Evolutionary conservation across 2,113 vertebrate species (phyloP), one percentile per base, ranked within the genome.

Genomic region (Pangasianodon hypophthalmus): DNA sequence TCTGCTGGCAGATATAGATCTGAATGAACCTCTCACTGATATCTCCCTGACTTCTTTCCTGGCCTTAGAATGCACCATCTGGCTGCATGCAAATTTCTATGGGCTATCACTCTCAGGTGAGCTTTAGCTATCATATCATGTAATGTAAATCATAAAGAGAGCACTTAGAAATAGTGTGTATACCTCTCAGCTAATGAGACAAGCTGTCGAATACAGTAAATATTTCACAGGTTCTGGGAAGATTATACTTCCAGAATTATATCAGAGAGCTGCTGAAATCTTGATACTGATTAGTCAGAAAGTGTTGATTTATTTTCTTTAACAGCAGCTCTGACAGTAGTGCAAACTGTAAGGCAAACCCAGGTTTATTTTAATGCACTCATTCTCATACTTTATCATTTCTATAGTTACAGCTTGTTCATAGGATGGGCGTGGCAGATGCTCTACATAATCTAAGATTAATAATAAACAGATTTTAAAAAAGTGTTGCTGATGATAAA

Each of bases 11-110:
- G 58, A 69, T 71, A 64, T 26, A 29, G 21, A 71, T 89, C 64
- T 88, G 41, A 92, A 75, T 64, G 14, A 85, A 58, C 5, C 81
- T 41, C 26, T 83, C 54, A 58, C 85, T 73, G 84, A 48, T 73
- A 73, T 75, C 85, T 24, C n/a, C 24, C 21, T 21, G 50, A 87
- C 50, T 21, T 75, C 69, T 50, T 75, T 75, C 85, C 69, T 29
- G 69, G 21, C 16, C 7, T 71, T 54, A 21, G 3, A 67, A 69
- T 19, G 41, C 48, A 26, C 21, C 11, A 60, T 84, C 60, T 60
- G 19, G 54, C 37, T 41, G 5, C n/a, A 58, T 60, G 52, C 37
- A 60, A 44, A 84, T 84, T 58, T 84, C 56, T 44, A 14, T 13
- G 21, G 37, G 19, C 56, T n/a, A 37, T 41, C 29, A 58, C 2